Evolutionary conservation across 1,140 invertebrate genomes (phyloP), one percentile per base, ranked within the genome.

Genomic region (Procambarus clarkii): DNA sequence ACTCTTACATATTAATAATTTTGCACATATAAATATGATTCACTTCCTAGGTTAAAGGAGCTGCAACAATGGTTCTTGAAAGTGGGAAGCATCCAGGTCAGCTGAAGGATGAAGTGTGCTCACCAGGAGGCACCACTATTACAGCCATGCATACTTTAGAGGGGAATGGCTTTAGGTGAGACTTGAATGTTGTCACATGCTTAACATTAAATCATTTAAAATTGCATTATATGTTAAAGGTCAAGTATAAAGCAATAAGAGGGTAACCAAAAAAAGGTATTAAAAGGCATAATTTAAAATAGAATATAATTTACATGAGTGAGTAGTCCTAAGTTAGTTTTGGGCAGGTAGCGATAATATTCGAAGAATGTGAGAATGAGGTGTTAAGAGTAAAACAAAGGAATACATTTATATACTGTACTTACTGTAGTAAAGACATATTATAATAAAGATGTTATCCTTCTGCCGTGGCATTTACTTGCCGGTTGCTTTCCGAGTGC

Each of bases 1-100:
- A 54, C 13, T 54, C 13, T 9, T 5, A 54, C 13, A 9, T 9
- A 54, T 54, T 9, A 54, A 9, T 54, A 9, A 0, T 9, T 13
- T 54, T 54, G 13, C 4, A 13, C 4, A 54, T 54, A 54, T 54
- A 5, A 54, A 13, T 13, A 54, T 54, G 8, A 8, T 9, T 13
- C 8, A 54, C 50, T 54, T 50, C 45, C 18, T 54, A 92, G 91
- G 91, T 89, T 60, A 94, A 98, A 79, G 96, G 96, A 83, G 96
- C 96, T 46, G 95, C 95, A 15, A 95, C 95, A 93, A 96, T 96
- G 96, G 95, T 96, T 18, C 91, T 95, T 15, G 94, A 96, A 91
- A 95, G 95, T 13, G 95, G 95, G 4, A 94, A 95, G 92, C 95
- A 95, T 93, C 95, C 95, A n/a, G 95, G 93, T 11, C 93, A 94